Base-by-base conservation (phyloP, 2,888 invertebrate genomes). In the Yponomeuta sedellus region DNA sequence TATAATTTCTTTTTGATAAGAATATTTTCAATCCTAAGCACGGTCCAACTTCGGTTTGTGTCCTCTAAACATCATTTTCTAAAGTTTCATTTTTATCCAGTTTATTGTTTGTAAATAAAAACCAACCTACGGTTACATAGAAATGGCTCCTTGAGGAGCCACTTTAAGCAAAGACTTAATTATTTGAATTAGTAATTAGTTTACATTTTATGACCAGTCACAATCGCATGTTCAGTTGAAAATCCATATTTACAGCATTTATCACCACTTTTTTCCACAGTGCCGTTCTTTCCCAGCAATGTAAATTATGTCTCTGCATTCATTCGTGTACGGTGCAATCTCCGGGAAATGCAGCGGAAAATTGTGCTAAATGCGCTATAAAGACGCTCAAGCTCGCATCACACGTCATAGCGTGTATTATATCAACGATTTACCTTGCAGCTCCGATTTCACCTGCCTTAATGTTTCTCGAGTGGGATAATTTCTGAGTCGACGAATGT, bases 341-440 rank as follows among this genome's bases (percentile, higher is more conserved):
- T 22, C 20, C 11, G 59, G 63, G 52, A 63, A 63, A 63, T 63
- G 63, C 63, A 63, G 44, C 22, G 63, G 63, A 63, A 63, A 63
- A 63, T 63, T 44, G 39, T 20, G 19, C 63, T 63, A 63, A 63
- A 63, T 25, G 63, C 40, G 39, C 19, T 40, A 63, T 63, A 63
- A 39, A 63, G 40, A 20, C 28, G 39, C 61, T 34, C 34, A 22
- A 20, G 3, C 63, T 39, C 62, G 44, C 40, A 44, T 52, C 44
- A 16, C 44, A 63, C 40, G 63, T 20, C 22, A 59, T 11, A 12
- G 10, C 62, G 62, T 5, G 44, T 52, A 52, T 52, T 52, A 52
- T 52, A 52, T 52, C 44, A 52, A 12, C 12, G 44, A 52, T 52
- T 52, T 52, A 52, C 44, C 44, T 0, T 3, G 44, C 16, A 1